phyloP scores from a whole-genome alignment of 1,140 invertebrate genomes.

The Calephelis nemesis region DNA sequence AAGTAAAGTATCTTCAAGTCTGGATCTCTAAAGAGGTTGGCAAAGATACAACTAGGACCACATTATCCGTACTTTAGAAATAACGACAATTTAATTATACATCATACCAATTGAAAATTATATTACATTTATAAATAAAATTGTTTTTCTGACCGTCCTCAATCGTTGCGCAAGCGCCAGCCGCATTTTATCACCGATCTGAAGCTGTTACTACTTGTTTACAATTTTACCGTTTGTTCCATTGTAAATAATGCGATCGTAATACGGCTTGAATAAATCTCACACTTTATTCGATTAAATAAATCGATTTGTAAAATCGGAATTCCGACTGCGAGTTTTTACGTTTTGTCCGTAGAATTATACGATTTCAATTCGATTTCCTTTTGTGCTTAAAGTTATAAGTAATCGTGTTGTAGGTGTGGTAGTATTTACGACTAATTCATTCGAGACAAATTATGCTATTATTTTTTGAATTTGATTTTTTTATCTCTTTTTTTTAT shows the following conservation, averaged over 20 bases:
- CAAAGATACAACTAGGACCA: too few relatives aligned
- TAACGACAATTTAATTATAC: too few relatives aligned
- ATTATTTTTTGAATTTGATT: too few relatives aligned
- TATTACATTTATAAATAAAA: too few relatives aligned
- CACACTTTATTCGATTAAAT: conserved; percentile 15
- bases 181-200: conserved; percentile 14
- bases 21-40: too few relatives aligned
- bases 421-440: neutral
- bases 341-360: neutral
- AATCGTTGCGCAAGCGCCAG: conserved; percentile 5
- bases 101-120: too few relatives aligned
- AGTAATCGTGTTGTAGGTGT: neutral
- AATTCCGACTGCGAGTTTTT: conserved; percentile 6
- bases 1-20: too few relatives aligned
- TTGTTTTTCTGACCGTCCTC: neutral
- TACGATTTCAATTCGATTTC: neutral
- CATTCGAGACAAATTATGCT: too few relatives aligned
- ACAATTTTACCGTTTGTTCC: conserved; percentile 17
- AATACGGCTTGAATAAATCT: conserved; percentile 14
- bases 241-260: conserved; percentile 16
- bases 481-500: too few relatives aligned
- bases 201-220: conserved; percentile 16
- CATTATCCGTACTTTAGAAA: too few relatives aligned
- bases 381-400: conserved; percentile 1
- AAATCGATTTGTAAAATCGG: conserved; percentile 14